Evolutionary conservation across 2,888 invertebrate genomes (phyloP).

Genomic region (Caradrina kadenii): DNA sequence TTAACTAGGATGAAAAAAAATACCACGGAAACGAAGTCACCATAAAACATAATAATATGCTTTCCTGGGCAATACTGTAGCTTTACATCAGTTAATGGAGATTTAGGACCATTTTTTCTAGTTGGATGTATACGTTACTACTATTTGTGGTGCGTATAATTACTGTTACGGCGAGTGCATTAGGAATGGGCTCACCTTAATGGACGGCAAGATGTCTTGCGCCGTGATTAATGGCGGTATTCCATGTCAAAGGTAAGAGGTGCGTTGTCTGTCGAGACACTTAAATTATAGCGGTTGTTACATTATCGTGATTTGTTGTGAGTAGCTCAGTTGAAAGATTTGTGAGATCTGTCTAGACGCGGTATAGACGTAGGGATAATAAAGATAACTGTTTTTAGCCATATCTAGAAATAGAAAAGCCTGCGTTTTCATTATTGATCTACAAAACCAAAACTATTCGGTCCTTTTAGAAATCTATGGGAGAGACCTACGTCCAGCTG

Average conservation of each 20-base stretch:
- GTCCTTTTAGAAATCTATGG: too few species aligned
- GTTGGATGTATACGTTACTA: neutral
- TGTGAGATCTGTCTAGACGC: neutral
- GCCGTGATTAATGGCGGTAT: conserved; percentile 41
- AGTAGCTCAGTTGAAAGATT: conserved; percentile 5
- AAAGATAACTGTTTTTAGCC: too few species aligned
- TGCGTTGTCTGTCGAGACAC: conserved; percentile 16
- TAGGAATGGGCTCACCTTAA: conserved; percentile 34
- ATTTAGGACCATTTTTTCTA: neutral
- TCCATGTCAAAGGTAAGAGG: conserved; percentile 37
- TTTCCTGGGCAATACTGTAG: too few species aligned
- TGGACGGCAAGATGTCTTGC: conserved; percentile 36
- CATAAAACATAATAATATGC: too few species aligned
- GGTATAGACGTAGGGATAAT: neutral
- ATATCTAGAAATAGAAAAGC: neutral
- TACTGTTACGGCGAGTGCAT: conserved; percentile 37
- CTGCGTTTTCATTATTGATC: too few species aligned
- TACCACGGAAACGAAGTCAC: too few species aligned
- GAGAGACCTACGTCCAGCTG: too few species aligned
- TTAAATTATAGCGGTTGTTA: conserved; percentile 38
- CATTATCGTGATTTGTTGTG: conserved; percentile 26
- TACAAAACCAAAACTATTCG: too few species aligned
- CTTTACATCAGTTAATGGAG: neutral
- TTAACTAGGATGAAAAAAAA: too few species aligned
- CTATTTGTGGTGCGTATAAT: conserved; percentile 30